Conservation (phyloP, 2,113 vertebrate species). For the Periophthalmodon schlosseri region DNA sequence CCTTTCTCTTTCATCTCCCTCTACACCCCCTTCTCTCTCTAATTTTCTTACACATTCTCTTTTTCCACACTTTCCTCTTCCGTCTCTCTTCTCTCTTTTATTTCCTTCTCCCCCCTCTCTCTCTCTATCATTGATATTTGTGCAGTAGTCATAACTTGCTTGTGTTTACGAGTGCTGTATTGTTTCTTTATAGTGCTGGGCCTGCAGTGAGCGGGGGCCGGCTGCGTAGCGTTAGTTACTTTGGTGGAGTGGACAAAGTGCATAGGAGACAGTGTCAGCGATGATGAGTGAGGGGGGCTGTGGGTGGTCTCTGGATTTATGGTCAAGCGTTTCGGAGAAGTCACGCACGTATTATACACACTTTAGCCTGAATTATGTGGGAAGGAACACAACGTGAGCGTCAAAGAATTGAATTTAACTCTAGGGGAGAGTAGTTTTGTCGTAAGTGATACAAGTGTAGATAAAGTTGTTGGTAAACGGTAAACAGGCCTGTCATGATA, state of each 20-base stretch:
- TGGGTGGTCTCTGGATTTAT: conserved; percentile 37
- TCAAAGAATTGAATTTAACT: background rate
- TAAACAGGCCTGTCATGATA: too few species aligned
- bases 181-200: background rate
- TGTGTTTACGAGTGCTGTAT: conserved; percentile 2
- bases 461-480: too few species aligned
- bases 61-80: too few species aligned
- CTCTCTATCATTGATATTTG: background rate
- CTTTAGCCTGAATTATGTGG: background rate
- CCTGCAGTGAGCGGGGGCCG: conserved; percentile 10
- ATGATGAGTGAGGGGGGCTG: conserved; percentile 31
- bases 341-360: background rate
- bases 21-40: too few species aligned
- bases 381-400: background rate
- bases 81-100: too few species aligned
- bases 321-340: background rate
- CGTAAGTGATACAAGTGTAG: background rate
- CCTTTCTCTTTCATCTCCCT: too few species aligned
- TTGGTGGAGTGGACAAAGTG: conserved; percentile 19
- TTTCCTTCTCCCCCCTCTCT: too few species aligned
- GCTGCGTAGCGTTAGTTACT: conserved; percentile 15
- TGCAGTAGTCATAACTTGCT: conserved; percentile 7
- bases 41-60: too few species aligned
- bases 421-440: background rate
- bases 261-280: conserved; percentile 40